phyloP scores from a whole-genome alignment of 2,797 vertebrate genomes.

The Sebastes glaucus region DNA sequence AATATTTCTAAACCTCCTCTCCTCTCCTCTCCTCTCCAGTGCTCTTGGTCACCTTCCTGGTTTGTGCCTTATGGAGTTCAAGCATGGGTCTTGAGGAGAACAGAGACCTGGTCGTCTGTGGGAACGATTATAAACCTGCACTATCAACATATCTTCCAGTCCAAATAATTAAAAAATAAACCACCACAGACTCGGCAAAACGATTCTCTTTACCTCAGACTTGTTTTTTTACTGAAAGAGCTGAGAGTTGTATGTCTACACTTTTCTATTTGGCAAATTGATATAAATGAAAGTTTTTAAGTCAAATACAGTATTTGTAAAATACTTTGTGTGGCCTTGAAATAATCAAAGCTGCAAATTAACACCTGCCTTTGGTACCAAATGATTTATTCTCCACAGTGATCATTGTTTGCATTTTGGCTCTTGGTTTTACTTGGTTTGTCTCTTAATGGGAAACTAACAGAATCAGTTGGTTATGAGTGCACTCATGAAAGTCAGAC shows the following conservation, averaged over 20 bases:
- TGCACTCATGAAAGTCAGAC: not conserved
- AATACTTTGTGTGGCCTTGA: not conserved
- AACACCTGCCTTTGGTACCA: not conserved
- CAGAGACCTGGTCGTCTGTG: not conserved
- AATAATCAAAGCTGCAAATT: not conserved
- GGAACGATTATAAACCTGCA: not conserved
- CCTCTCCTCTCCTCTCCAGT: slow-evolving; percentile 35
- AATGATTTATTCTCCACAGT: not conserved
- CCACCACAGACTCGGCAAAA: not conserved
- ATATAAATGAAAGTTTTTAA: not conserved
- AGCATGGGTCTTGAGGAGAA: slow-evolving; percentile 12
- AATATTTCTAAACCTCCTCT: not conserved
- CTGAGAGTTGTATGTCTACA: not conserved
- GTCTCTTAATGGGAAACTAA: not conserved
- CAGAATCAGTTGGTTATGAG: not conserved
- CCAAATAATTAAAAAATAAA: not conserved
- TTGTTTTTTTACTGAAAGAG: not conserved
- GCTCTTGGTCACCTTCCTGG: slow-evolving; percentile 51
- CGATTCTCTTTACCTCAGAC: not conserved
- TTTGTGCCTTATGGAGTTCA: slow-evolving; percentile 81
- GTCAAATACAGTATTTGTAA: not conserved
- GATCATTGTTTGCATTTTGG: not conserved
- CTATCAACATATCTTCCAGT: not conserved
- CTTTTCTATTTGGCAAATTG: not conserved
- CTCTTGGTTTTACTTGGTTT: not conserved